Base-by-base conservation (phyloP, 2,797 vertebrate species). In the Rhabdophis nuchalis region DNA sequence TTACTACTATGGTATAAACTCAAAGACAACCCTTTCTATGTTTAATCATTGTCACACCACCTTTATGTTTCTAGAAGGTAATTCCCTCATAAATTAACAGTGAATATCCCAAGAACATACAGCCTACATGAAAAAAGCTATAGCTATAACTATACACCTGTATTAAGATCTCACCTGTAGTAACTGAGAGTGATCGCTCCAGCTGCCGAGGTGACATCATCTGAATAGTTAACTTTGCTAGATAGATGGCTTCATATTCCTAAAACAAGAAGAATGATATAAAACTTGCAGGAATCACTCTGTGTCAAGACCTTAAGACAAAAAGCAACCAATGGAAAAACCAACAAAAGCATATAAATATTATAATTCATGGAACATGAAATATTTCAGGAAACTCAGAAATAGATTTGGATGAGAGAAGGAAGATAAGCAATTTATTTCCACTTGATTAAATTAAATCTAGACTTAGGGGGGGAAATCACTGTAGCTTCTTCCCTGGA, bases 161-260 rank as follows among this genome's bases (percentile, higher is more conserved):
- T 72, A 32, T 72, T 72, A 95, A 91, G 87, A 92, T 85, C 23
- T 97, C 95, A 99, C 99, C 99, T 98, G 98, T 97, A 96, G 98
- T 98, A 93, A 99, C 97, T 72, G 98, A 97, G 93, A 99, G 98
- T 18, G 99, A 98, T 94, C 99, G 98, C 96, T 98, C 99, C 97
- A 99, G 92, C 97, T 99, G 98, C 96, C 99, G 97, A 27, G 99
- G 99, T 92, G 99, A 99, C 98, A 99, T 99, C 99, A 99, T 99
- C 97, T 99, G 99, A 97, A 99, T 99, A 96, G 99, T 99, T 97
- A 99, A 96, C 96, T 98, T 99, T 97, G 99, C 99, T 94, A 99
- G 97, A 97, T 99, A 99, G 97, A 99, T 99, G 95, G 99, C 99
- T 98, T 99, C 99, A 96, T 99, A 99, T 98, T 99, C 99, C 99